These are phyloP conservation scores for Hormiphora californensis DNA, from an alignment of 37 sponge, comb jelly and placozoan genomes.

Conservation along the genomic window DNA sequence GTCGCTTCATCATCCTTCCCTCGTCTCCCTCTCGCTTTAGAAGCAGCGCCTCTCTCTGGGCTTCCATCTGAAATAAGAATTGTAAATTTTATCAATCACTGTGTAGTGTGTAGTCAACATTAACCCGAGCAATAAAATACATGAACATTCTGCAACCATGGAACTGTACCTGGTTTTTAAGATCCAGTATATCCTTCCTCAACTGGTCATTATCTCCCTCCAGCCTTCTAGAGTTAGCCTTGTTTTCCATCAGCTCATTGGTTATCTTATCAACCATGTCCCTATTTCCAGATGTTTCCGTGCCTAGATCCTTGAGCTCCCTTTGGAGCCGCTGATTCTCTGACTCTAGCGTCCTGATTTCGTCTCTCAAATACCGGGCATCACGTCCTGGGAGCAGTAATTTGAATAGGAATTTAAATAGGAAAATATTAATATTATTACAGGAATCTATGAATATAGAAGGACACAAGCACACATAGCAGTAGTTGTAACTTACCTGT, in stretches of 20 bases:
- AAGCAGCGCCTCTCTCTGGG: slow-evolving; percentile 27
- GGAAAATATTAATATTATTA: not conserved
- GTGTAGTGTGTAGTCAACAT: not conserved
- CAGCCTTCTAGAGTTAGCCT: slow-evolving; percentile 3
- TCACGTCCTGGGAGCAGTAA: not conserved
- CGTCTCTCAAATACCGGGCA: slow-evolving; percentile 39
- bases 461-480: no score
- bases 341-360: slow-evolving; percentile 19
- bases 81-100: not conserved
- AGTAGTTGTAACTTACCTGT: slow-evolving; percentile 4
- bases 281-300: not conserved
- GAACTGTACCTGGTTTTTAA: slow-evolving; percentile 19
- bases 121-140: not conserved
- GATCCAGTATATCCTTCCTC: slow-evolving; percentile 42
- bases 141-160: no score
- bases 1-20: slow-evolving; percentile 42
- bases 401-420: not conserved
- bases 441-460: no score
- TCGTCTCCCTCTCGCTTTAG: slow-evolving; percentile 41
- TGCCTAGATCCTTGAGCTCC: slow-evolving; percentile 23
- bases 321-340: slow-evolving; percentile 20
- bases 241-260: slow-evolving; percentile 36
- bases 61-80: slow-evolving; percentile 49
- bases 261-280: slow-evolving; percentile 26
- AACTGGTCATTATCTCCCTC: slow-evolving; percentile 42